Evolutionary conservation across 2,888 invertebrate genomes (phyloP).

Genomic region (Branchellion lobata): DNA sequence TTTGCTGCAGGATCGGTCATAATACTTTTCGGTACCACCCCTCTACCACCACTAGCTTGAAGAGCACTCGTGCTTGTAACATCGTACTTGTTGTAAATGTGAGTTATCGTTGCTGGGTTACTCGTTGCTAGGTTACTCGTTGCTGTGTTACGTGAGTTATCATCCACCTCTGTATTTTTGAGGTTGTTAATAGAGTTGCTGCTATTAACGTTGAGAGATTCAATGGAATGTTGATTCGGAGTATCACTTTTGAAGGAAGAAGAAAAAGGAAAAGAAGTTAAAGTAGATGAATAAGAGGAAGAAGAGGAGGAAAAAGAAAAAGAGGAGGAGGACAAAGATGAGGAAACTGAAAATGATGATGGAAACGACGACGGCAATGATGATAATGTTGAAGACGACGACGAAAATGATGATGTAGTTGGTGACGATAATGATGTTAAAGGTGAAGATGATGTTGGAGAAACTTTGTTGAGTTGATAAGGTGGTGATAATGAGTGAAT

Average conservation of each 20-base stretch:
- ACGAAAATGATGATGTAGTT: conserved; percentile 2
- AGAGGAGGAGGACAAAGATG: conserved; percentile 9
- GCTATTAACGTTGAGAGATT: background rate
- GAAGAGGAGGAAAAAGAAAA: too few relatives aligned
- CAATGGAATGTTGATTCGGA: conserved; percentile 4
- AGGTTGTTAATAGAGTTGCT: background rate
- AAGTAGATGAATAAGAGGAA: too few relatives aligned
- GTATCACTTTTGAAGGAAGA: background rate
- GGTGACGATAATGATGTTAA: conserved; percentile 13
- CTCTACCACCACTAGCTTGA: background rate
- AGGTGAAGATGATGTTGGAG: background rate
- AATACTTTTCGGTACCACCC: background rate
- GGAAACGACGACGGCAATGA: too few relatives aligned
- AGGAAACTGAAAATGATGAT: background rate
- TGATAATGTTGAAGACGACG: too few relatives aligned
- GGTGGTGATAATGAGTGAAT: background rate
- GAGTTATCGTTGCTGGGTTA: too few relatives aligned
- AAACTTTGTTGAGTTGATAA: conserved; percentile 1
- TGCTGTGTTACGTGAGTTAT: too few relatives aligned
- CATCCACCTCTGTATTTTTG: background rate
- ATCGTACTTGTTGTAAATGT: too few relatives aligned
- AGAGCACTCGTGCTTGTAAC: too few relatives aligned
- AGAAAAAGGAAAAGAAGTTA: background rate
- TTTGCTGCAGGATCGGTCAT: background rate
- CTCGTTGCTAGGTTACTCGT: too few relatives aligned